Conservation (phyloP, 2,113 vertebrate genomes). For the Anoplopoma fimbria region DNA sequence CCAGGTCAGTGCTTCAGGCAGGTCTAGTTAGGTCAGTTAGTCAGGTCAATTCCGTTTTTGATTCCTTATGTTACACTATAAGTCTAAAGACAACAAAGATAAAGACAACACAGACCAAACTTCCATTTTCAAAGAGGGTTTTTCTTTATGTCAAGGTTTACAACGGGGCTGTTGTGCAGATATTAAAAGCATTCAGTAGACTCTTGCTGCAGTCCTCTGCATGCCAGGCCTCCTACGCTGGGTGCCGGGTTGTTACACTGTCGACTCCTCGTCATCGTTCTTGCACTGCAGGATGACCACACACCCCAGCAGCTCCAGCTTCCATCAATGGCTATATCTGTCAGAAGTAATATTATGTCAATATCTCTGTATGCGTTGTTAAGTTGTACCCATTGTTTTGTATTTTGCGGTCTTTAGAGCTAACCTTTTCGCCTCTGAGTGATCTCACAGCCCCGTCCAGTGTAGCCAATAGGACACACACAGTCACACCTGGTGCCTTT, state of each 20-base stretch:
- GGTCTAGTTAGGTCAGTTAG: background rate
- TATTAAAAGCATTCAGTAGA: slow-evolving; percentile 78
- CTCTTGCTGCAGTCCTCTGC: slow-evolving; percentile 85
- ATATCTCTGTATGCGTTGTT: background rate
- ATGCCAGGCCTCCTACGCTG: slow-evolving; percentile 78
- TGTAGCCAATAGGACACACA: slow-evolving; percentile 88
- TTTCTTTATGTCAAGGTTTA: background rate
- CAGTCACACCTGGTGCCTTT: slow-evolving; percentile 90
- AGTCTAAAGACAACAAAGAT: background rate
- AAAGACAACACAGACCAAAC: slow-evolving; percentile 7
- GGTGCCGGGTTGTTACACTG: slow-evolving; percentile 90
- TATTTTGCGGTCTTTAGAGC: background rate
- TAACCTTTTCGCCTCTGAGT: slow-evolving; percentile 81
- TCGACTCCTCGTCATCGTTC: slow-evolving; percentile 83
- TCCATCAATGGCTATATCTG: slow-evolving; percentile 86
- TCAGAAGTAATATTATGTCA: slow-evolving; percentile 2
- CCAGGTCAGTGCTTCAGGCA: background rate
- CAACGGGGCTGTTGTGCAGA: background rate
- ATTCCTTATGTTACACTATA: background rate
- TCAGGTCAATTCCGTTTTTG: background rate
- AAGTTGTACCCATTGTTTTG: background rate
- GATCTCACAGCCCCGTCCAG: slow-evolving; percentile 88
- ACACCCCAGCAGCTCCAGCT: slow-evolving; percentile 92
- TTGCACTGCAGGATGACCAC: slow-evolving; percentile 86
- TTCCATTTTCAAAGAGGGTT: background rate